These are phyloP conservation scores for Trissolcus japonicus DNA, from an alignment of 2,888 invertebrate genomes.

Conservation along the genomic window DNA sequence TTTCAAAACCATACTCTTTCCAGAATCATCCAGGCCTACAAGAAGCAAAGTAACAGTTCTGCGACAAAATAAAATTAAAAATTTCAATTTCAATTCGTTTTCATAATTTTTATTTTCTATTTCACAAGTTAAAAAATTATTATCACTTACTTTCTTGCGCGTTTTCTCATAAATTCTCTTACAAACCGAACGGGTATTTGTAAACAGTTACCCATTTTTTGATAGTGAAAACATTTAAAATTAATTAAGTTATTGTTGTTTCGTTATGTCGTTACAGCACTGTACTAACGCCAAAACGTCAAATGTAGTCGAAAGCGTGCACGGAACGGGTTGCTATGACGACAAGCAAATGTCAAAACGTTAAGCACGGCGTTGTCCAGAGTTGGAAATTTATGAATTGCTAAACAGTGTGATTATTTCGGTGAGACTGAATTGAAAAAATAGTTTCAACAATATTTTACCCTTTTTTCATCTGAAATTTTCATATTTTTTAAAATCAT, in stretches of 20 bases:
- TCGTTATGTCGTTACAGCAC: no score
- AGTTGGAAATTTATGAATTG: no score
- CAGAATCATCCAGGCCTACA: slow-evolving; percentile 94
- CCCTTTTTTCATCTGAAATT: no score
- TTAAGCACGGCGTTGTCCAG: no score
- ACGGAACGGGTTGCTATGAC: no score
- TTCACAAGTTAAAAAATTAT: background rate
- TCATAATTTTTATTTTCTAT: background rate
- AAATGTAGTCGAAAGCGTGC: slow-evolving; percentile 7
- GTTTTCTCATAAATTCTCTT: slow-evolving; percentile 36
- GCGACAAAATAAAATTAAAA: slow-evolving; percentile 55
- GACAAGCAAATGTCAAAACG: no score
- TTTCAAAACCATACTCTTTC: slow-evolving; percentile 89
- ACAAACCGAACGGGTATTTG: slow-evolving; percentile 27
- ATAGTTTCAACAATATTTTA: no score
- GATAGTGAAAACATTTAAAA: slow-evolving; percentile 21
- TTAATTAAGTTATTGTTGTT: no score
- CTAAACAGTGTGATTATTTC: no score
- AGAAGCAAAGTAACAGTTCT: slow-evolving; percentile 87
- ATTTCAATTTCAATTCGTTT: background rate
- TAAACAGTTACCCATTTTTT: slow-evolving; percentile 56
- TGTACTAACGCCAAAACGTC: slow-evolving; percentile 23
- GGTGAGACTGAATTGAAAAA: no score
- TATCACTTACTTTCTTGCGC: slow-evolving; percentile 48
- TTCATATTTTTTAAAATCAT: no score